phyloP scores from a whole-genome alignment of 1,140 invertebrate species.

The Rhopalosiphum maidis region DNA sequence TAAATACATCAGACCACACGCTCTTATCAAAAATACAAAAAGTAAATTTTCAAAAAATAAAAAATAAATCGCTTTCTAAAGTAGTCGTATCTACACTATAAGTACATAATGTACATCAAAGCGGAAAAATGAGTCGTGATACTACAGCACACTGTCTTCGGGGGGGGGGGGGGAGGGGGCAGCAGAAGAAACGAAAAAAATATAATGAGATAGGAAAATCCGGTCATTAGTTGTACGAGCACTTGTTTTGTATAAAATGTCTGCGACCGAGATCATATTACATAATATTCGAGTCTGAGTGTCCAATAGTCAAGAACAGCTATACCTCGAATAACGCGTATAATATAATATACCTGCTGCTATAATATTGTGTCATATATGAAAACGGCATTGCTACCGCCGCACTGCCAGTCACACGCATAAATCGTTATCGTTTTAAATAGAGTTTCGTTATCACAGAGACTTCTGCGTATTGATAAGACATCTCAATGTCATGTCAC shows the following conservation, averaged over 20 bases:
- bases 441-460: too few relatives aligned
- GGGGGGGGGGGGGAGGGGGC: too few relatives aligned
- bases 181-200: background rate
- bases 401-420: too few relatives aligned
- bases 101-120: background rate
- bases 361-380: background rate
- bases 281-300: background rate
- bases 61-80: background rate
- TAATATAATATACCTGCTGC: too few relatives aligned
- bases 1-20: background rate
- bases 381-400: background rate
- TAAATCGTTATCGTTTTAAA: too few relatives aligned
- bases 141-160: background rate
- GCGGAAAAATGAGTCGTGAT: background rate
- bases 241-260: background rate
- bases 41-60: background rate
- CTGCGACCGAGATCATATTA: background rate
- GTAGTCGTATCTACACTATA: background rate
- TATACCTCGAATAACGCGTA: background rate
- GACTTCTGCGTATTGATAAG: too few relatives aligned
- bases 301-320: background rate
- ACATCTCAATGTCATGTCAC: too few relatives aligned
- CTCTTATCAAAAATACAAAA: background rate
- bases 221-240: slow-evolving; percentile 19
- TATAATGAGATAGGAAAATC: background rate